Evolutionary conservation across 1,140 invertebrate species (phyloP).

Genomic region (Drosophila repleta): DNA sequence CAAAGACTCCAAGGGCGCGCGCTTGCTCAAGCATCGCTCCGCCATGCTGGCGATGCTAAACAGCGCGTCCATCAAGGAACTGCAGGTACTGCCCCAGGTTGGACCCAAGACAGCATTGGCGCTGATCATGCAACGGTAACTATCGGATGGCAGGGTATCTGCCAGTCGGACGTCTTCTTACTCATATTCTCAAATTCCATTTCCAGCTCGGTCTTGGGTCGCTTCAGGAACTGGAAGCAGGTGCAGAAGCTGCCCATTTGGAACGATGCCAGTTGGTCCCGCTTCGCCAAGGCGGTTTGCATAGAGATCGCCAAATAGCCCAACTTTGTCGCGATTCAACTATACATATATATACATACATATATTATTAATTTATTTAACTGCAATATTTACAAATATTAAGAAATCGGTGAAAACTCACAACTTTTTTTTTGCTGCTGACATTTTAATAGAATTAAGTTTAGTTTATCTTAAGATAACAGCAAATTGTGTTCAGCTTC

Average conservation of each 20-base stretch:
- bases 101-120: conserved; percentile 56
- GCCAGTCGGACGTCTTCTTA: too few relatives aligned
- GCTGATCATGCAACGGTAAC: conserved; percentile 46
- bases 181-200: background rate
- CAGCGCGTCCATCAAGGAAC: conserved; percentile 37
- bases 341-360: background rate
- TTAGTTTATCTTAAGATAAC: too few relatives aligned
- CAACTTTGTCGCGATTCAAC: too few relatives aligned
- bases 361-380: too few relatives aligned
- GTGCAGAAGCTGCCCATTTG: conserved; percentile 49
- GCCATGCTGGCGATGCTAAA: conserved; percentile 46
- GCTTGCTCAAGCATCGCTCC: conserved; percentile 3
- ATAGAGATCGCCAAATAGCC: background rate
- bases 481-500: too few relatives aligned
- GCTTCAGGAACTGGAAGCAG: conserved; percentile 39
- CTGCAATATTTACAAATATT: too few relatives aligned
- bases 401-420: too few relatives aligned
- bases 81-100: conserved; percentile 47
- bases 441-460: too few relatives aligned
- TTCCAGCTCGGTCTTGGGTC: conserved; percentile 29
- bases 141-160: too few relatives aligned
- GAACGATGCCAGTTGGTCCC: conserved; percentile 46
- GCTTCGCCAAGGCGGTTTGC: conserved; percentile 31
- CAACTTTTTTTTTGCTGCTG: too few relatives aligned
- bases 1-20: background rate